A percentile compares a stretch with the other conserved stretches of the same genome.
Evolutionary conservation across 1,140 invertebrate genomes (phyloP).

Genomic region (Telenomus remus): DNA sequence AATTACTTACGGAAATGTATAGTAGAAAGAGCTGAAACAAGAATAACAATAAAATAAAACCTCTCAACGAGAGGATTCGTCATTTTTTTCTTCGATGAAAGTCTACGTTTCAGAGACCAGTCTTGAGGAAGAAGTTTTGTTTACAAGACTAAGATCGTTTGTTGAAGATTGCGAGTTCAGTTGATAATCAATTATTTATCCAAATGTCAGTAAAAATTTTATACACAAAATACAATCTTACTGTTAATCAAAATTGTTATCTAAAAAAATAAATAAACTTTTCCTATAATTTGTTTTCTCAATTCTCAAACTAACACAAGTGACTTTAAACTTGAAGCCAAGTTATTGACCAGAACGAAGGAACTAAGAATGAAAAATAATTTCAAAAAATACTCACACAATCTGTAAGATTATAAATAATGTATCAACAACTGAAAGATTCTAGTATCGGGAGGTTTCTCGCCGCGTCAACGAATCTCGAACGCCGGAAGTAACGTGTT

Average conservation of each 20-base stretch:
- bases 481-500: constrained; percentile 45
- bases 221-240: no score
- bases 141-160: constrained; percentile 6
- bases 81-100: constrained; percentile 6
- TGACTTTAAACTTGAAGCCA: neutral
- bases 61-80: constrained; percentile 9
- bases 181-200: no score
- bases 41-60: constrained; percentile 3
- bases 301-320: neutral
- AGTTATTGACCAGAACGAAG: no score
- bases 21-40: constrained; percentile 8
- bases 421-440: neutral
- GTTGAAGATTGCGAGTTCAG: no score
- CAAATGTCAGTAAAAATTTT: no score
- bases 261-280: no score
- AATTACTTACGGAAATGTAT: constrained; percentile 9
- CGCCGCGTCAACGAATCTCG: constrained; percentile 38
- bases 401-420: neutral
- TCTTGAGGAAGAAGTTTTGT: constrained; percentile 2
- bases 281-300: neutral
- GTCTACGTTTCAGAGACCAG: neutral
- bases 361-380: no score
- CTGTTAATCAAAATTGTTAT: no score
- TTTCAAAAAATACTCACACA: neutral
- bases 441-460: constrained; percentile 16